Conservation (phyloP, 2,888 invertebrate genomes). For the Lasioglossum zephyrum region DNA sequence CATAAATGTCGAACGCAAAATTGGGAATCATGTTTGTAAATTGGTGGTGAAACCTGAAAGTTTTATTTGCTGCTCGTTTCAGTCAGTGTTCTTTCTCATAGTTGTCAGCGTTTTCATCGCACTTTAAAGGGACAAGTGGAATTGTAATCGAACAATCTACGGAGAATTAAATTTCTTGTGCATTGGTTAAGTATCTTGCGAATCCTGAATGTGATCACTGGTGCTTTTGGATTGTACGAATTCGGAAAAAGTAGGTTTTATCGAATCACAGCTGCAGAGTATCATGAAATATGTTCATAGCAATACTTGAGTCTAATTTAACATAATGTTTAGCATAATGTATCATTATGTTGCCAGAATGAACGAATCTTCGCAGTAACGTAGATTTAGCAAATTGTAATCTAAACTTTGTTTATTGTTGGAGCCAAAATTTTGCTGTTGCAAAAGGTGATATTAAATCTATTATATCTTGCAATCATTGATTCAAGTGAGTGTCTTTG, state of each 20-base stretch:
- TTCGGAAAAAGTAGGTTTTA: constrained; percentile 27
- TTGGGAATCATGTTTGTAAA: constrained; percentile 27
- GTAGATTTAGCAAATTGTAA: constrained; percentile 25
- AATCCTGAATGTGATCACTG: constrained; percentile 14
- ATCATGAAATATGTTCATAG: neutral
- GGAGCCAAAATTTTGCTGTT: neutral
- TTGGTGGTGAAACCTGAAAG: constrained; percentile 15
- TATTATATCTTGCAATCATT: constrained; percentile 12
- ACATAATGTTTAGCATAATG: neutral
- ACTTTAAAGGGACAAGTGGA: constrained; percentile 61
- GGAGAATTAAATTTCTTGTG: constrained; percentile 14
- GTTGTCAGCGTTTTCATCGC: constrained; percentile 55
- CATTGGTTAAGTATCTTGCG: neutral
- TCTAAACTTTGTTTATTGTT: constrained; percentile 36
- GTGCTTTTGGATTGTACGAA: constrained; percentile 35
- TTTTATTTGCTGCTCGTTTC: constrained; percentile 11
- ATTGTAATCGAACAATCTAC: neutral
- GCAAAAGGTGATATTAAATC: constrained; percentile 7
- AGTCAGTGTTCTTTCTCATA: constrained; percentile 6
- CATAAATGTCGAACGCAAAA: constrained; percentile 34
- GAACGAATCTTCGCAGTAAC: neutral
- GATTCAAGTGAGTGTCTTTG: constrained; percentile 41
- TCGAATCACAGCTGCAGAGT: constrained; percentile 1
- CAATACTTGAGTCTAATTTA: constrained; percentile 24
- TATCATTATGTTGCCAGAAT: neutral